Conservation (phyloP, 2,797 vertebrate species). For the Staurois parvus region DNA sequence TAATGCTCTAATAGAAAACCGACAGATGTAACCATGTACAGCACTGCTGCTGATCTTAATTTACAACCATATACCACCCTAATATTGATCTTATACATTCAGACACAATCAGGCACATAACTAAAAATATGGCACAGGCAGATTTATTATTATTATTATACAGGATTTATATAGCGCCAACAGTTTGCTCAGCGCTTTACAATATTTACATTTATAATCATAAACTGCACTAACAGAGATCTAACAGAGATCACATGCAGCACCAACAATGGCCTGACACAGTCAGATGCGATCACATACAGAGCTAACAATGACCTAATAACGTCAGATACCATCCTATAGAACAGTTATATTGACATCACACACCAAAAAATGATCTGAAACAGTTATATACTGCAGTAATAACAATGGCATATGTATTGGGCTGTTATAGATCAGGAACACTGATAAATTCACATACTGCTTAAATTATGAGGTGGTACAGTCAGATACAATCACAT, state of each 20-base stretch:
- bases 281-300: constrained; percentile 8
- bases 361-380: not conserved
- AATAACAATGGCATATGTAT: no score
- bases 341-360: not conserved
- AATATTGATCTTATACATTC: not conserved
- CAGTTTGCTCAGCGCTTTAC: no score
- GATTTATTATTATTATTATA: no score
- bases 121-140: not conserved
- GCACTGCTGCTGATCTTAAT: not conserved
- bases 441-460: not conserved
- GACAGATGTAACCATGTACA: not conserved
- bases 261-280: not conserved
- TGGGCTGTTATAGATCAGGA: not conserved
- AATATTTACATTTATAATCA: not conserved
- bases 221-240: not conserved
- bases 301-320: not conserved
- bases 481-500: not conserved
- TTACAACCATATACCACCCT: not conserved
- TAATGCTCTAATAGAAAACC: not conserved
- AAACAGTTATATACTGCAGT: not conserved
- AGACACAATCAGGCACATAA: not conserved
- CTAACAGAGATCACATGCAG: no score
- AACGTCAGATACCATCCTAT: not conserved
- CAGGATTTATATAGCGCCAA: no score
- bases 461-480: not conserved